Percentiles rank a stretch among this genome's conserved stretches.
Conservation (phyloP, 2,797 vertebrate genomes). For the Champsocephalus gunnari region DNA sequence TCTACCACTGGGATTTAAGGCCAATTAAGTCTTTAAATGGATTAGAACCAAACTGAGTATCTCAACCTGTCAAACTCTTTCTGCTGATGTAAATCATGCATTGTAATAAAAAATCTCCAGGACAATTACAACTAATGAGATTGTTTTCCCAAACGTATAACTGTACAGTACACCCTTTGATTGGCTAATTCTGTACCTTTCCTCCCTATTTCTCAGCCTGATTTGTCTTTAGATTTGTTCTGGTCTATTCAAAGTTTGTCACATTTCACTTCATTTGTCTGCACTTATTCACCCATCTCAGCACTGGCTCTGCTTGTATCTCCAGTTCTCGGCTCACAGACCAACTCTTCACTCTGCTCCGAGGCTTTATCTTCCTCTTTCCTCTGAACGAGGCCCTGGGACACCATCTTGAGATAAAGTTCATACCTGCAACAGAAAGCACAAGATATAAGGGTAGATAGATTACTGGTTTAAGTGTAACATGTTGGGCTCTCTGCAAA, state of each 20-base stretch:
- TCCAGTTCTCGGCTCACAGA: conserved; percentile 4
- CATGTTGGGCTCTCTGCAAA: background rate
- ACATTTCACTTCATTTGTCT: background rate
- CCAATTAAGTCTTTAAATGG: too few species aligned
- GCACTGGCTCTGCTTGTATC: conserved; percentile 1
- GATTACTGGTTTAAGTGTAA: background rate
- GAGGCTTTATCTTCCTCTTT: conserved; percentile 67
- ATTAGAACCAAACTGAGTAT: background rate
- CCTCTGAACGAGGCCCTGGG: conserved; percentile 87
- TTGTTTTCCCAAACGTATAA: background rate
- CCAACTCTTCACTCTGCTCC: conserved; percentile 23
- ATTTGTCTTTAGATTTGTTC: background rate
- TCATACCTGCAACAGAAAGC: conserved; percentile 84
- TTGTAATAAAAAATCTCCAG: background rate
- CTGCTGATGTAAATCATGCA: background rate
- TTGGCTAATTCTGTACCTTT: background rate
- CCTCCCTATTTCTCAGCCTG: background rate
- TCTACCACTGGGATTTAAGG: background rate
- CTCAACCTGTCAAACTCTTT: background rate
- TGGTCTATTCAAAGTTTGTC: background rate
- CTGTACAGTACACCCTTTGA: background rate
- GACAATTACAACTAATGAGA: background rate
- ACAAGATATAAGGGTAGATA: background rate
- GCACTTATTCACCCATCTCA: conserved; percentile 45
- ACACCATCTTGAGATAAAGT: conserved; percentile 88